These are phyloP conservation scores for Hymenochirus boettgeri DNA, from an alignment of 2,113 vertebrate genomes.

Conservation along the genomic window DNA sequence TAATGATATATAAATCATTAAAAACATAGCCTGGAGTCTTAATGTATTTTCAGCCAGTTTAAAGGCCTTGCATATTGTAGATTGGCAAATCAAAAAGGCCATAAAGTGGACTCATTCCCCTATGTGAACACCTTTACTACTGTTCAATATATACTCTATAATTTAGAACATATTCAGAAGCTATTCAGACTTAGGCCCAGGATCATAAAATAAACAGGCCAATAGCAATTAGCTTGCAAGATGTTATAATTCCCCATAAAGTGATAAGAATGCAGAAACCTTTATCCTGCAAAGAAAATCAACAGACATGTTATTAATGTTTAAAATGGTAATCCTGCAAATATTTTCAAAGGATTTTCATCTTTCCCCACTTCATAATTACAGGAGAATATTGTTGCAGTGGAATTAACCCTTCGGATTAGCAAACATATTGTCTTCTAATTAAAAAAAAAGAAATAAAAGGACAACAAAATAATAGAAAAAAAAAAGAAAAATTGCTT, in stretches of 20 bases:
- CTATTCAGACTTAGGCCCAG: neutral
- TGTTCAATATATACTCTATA: constrained; percentile 21
- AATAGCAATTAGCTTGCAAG: constrained; percentile 10
- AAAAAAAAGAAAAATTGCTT: too few relatives aligned
- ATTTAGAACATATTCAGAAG: constrained; percentile 12
- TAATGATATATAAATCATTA: constrained; percentile 9
- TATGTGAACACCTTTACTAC: constrained; percentile 29
- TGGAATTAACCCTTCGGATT: neutral
- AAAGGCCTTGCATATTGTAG: neutral
- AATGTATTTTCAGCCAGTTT: neutral
- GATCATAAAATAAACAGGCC: constrained; percentile 9
- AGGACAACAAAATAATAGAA: too few relatives aligned
- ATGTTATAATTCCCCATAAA: constrained; percentile 13
- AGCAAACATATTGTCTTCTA: too few relatives aligned
- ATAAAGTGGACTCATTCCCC: constrained; percentile 25
- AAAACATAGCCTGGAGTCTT: neutral
- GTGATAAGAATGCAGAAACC: constrained; percentile 2
- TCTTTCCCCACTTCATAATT: neutral
- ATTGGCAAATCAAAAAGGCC: constrained; percentile 15
- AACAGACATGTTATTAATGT: constrained; percentile 15
- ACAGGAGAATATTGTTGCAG: neutral
- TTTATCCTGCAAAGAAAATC: constrained; percentile 1
- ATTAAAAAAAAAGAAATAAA: too few relatives aligned
- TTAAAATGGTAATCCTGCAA: constrained; percentile 3
- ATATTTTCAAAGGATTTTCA: neutral